These are phyloP conservation scores for Phylloscopus collybita DNA, from an alignment of 2,797 vertebrate genomes.

Conservation along the genomic window DNA sequence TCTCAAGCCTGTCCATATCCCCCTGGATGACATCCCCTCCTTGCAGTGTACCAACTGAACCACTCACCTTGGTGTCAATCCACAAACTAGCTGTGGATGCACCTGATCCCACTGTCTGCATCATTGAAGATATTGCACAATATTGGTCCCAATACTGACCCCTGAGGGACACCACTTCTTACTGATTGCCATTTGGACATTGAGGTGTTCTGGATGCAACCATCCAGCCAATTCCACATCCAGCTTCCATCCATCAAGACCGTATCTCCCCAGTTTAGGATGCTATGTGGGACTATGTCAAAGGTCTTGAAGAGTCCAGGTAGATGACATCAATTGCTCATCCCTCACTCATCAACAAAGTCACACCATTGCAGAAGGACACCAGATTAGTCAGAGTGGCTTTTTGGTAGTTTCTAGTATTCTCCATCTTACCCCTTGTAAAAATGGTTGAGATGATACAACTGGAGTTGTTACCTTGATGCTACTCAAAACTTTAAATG, in stretches of 20 bases:
- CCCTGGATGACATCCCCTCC: neutral
- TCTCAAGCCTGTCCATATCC: neutral
- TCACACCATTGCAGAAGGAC: neutral
- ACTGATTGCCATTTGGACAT: neutral
- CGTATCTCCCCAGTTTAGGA: fast-evolving
- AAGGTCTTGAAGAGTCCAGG: neutral
- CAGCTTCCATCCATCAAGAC: neutral
- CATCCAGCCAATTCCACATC: neutral
- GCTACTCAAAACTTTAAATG: neutral
- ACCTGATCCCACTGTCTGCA: neutral
- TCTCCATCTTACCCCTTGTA: neutral
- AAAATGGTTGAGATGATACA: neutral
- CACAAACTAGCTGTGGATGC: neutral
- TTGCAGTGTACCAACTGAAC: neutral
- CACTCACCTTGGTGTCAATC: neutral
- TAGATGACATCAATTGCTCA: neutral
- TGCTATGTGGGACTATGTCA: neutral
- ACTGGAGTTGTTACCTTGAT: neutral
- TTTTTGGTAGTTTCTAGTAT: neutral
- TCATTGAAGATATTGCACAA: neutral
- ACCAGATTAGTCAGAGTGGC: neutral
- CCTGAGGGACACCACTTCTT: neutral
- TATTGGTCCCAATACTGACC: fast-evolving
- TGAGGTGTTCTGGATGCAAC: neutral
- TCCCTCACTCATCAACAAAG: neutral